Evolutionary conservation across 2,113 vertebrate species (phyloP).

Genomic region (Neolamprologus brichardi): DNA sequence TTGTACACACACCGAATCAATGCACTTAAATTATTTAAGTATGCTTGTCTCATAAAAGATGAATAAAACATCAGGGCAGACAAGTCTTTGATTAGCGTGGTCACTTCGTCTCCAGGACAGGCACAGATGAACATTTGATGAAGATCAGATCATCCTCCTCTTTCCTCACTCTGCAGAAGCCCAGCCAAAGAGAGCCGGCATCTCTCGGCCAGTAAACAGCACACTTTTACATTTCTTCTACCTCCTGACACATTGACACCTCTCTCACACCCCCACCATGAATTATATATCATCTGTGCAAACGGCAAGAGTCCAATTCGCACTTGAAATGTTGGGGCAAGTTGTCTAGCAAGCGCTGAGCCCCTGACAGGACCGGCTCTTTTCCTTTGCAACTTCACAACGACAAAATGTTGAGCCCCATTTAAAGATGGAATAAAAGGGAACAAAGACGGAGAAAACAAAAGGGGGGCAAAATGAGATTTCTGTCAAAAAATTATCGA

Average conservation of each 20-base stretch:
- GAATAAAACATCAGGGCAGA: slow-evolving; percentile 66
- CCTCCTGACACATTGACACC: slow-evolving; percentile 77
- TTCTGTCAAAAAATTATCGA: slow-evolving; percentile 75
- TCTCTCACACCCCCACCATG: slow-evolving; percentile 72
- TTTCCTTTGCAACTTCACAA: slow-evolving; percentile 45
- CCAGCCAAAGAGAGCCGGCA: slow-evolving; percentile 39
- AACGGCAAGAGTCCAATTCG: slow-evolving; percentile 70
- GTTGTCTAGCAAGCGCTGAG: slow-evolving; percentile 57
- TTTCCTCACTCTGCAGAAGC: slow-evolving; percentile 42
- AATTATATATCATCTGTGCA: slow-evolving; percentile 77
- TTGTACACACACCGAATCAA: slow-evolving; percentile 69
- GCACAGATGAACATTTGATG: slow-evolving; percentile 66
- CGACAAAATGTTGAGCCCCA: slow-evolving; percentile 53
- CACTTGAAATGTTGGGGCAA: slow-evolving; percentile 74
- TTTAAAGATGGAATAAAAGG: slow-evolving; percentile 53
- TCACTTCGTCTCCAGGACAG: slow-evolving; percentile 54
- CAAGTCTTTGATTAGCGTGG: slow-evolving; percentile 68
- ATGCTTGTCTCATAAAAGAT: slow-evolving; percentile 63
- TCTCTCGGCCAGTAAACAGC: slow-evolving; percentile 74
- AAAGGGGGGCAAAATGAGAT: slow-evolving; percentile 53
- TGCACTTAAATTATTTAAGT: slow-evolving; percentile 70
- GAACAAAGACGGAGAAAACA: slow-evolving; percentile 40
- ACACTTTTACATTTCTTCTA: slow-evolving; percentile 74
- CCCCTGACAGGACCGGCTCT: slow-evolving; percentile 61
- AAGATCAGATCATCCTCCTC: slow-evolving; percentile 33